phyloP scores from a whole-genome alignment of 2,113 vertebrate genomes.

The Heterochromis multidens region DNA sequence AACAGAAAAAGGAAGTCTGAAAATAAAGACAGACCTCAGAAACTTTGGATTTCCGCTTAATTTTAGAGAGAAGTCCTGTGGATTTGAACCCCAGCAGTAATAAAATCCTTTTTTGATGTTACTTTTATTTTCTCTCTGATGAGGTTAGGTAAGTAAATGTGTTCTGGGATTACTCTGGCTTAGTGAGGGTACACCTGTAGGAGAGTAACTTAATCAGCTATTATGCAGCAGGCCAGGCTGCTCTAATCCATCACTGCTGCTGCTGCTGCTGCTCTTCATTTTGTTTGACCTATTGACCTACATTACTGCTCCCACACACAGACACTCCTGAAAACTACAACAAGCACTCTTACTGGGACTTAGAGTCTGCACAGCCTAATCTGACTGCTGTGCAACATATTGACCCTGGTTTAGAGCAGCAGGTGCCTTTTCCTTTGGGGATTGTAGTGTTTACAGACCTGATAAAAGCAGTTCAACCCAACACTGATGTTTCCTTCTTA shows the following conservation, averaged over 20 bases:
- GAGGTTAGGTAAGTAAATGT: not conserved
- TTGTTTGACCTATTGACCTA: slow-evolving; percentile 45
- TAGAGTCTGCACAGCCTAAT: not conserved
- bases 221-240: not conserved
- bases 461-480: not conserved
- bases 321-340: not conserved
- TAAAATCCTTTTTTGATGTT: not conserved
- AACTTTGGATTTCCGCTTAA: not conserved
- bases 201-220: not conserved
- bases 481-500: not conserved
- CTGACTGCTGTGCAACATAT: not conserved
- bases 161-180: not conserved
- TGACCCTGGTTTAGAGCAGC: not conserved
- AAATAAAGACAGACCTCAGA: not conserved
- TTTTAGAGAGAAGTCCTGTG: not conserved
- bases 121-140: not conserved
- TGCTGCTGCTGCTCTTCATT: not conserved
- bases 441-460: not conserved
- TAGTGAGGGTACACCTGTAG: not conserved
- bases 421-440: not conserved
- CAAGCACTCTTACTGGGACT: not conserved
- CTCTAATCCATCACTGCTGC: not conserved
- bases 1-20: not conserved
- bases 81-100: not conserved
- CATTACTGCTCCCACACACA: not conserved